Base-by-base conservation (phyloP, 2,797 vertebrate genomes). In the Channallabes apus region DNA sequence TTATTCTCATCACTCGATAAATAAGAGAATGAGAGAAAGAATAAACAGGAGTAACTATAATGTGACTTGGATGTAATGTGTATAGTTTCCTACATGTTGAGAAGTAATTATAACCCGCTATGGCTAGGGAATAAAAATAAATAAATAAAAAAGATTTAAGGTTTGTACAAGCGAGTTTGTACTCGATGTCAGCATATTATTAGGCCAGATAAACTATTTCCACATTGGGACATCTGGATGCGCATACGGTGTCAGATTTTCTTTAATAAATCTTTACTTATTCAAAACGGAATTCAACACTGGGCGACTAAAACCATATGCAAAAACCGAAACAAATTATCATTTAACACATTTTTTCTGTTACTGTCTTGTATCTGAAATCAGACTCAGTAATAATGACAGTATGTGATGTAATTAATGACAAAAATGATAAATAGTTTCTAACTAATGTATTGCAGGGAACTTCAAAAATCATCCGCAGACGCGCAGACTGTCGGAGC, bases 181-280 rank as follows among this genome's bases (percentile, higher is more conserved):
- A 79, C 77, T 9, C 32, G 71, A 68, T 69, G 87, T 88, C 67
- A 87, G 80, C 65, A 80, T 85, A 82, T 35, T 62, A 88, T 88
- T 86, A 87, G 86, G 73, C 41, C 18, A 27, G 56, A 78, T 32
- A 20, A 61, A 65, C 0, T 65, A 81, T 88, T 90, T 90, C 68
- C 77, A 80, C 77, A 76, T 3, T 64, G 76, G 76, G 76, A 86
- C 67, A 58, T 80, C 76, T 86, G 82, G 59, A 73, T 64, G 59
- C 41, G 61, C 29, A 32, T 61, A 27, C 27, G 6, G 67, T 80
- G 46, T 86, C 61, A 80, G 62, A 69, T 5, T 72, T 75, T 81
- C 41, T 86, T 83, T 84, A 73, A 80, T 84, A 84, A 86, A 83
- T 80, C 59, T 59, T 68, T 68, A 67, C 67, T 78, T 71, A 38